Base-by-base conservation (phyloP, 2,888 invertebrate genomes). In the Tetramorium bicarinatum region DNA sequence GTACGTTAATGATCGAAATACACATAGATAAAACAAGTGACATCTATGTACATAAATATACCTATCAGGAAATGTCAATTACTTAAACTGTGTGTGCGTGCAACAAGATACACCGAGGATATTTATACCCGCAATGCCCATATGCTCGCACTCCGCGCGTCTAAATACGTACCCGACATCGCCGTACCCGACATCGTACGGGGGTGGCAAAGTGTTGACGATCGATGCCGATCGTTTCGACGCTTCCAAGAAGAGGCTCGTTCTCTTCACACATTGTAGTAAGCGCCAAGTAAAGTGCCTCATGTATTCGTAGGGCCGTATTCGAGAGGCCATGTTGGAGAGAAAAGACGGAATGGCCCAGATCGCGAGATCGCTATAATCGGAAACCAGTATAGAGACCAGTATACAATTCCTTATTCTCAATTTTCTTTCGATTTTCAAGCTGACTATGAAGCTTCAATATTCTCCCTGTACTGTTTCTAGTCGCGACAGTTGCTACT, bases 321-420 rank as follows among this genome's bases (percentile, higher is more conserved):
- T 25, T 38, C 7, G 18, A 13, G 25, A 59, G n/a, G 82, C 29
- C 29, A 77, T 25, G 18, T 47, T 82, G 84, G 4, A 34, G 29
- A 71, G 82, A 88, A 83, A 87, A 85, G 80, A 80, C 86, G 83
- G 89, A 89, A 91, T 93, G 92, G 91, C 93, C 92, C 92, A 93
- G 92, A 93, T 93, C 87, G 89, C 86, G 91, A 89, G 29, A 34
- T 34, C 0, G 93, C 93, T 93, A 93, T 93, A 93, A 93, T 91
- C 91, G 91, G 91, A 34, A 34, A 92, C 86, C 87, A 69, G 83
- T 87, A 87, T 90, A 88, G 87, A 85, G 8, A 49, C 49, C 15
- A 59, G 18, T 29, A 29, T 15, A 90, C 87, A 85, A 87, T 91
- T 91, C 89, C 89, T 90, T 89, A 89, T 85, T 34, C 1, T 4